Evolutionary conservation across 2,113 vertebrate genomes (phyloP), one percentile per base, ranked within the genome.

Genomic region (Pomatostomus ruficeps): DNA sequence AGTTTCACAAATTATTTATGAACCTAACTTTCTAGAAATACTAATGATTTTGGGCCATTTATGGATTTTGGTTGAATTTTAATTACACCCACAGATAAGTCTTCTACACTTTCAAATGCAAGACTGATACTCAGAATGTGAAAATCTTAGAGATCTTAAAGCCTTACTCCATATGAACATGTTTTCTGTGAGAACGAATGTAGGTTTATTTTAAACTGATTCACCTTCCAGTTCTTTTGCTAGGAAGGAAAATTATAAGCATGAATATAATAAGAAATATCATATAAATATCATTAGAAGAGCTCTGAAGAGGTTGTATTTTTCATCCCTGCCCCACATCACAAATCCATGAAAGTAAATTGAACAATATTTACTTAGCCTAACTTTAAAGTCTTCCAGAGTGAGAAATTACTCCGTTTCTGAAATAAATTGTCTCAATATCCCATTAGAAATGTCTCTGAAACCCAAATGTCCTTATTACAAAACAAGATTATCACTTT

Each of bases 1-100:
- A 23, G 28, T 87, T 84, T 95, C 84, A 81, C 48, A 78, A 93
- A 82, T 89, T 61, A 95, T 92, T 95, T 93, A 87, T 89, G 91
- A 75, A 78, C 77, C 80, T 71, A 59, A 59, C 66, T 65, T 36
- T 81, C 80, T 87, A 89, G 70, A 91, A 86, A 43, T 52, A 85
- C 29, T 92, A 92, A 91, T 62, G 89, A 82, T 91, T 52, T 13
- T 31, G 58, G 36, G 62, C 35, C 49, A 88, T 57, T 54, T 91
- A 85, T 88, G 54, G 77, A 94, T 89, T 92, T 88, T 33, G 89
- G 58, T 58, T 79, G 62, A 95, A 91, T 85, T 82, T 91, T 94
- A 92, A 92, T 95, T 95, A 70, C 24, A 57, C 33, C 38, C 36
- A 66, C 12, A 85, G 62, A 71, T 89, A 95, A 89, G 54, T 46